Evolutionary conservation across 2,888 invertebrate species (phyloP).

Genomic region (Fragum whitleyi): DNA sequence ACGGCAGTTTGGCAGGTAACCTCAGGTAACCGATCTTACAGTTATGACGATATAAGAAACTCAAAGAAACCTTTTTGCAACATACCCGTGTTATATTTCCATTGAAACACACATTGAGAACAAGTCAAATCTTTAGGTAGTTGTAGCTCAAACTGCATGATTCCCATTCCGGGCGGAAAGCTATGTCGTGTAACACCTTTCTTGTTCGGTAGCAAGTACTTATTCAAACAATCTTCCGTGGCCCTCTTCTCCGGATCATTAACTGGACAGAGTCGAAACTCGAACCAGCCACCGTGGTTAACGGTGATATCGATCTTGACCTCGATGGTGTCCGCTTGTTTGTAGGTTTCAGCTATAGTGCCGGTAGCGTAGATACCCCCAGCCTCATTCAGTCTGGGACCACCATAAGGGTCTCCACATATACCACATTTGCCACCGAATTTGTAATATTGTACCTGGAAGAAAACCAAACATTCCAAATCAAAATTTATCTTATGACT

Average conservation of each 20-base stretch:
- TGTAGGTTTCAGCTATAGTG: constrained; percentile 73
- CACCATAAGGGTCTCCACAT: constrained; percentile 92
- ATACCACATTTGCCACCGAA: constrained; percentile 92
- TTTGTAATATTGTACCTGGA: constrained; percentile 61
- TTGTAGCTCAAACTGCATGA: constrained; percentile 27
- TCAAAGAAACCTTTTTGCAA: too few relatives aligned
- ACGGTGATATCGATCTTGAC: constrained; percentile 77
- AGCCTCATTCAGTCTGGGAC: constrained; percentile 75
- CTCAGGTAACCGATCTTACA: too few relatives aligned
- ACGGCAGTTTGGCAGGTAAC: too few relatives aligned
- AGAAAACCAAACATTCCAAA: too few relatives aligned
- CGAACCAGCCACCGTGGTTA: constrained; percentile 81
- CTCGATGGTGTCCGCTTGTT: constrained; percentile 72
- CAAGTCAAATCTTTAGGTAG: constrained; percentile 58
- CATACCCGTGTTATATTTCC: constrained; percentile 64
- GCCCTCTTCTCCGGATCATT: constrained; percentile 59
- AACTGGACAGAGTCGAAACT: constrained; percentile 78
- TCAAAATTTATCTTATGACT: background rate
- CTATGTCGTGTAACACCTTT: constrained; percentile 39
- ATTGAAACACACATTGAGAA: constrained; percentile 59
- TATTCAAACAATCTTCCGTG: constrained; percentile 64
- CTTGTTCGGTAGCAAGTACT: constrained; percentile 49
- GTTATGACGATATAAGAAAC: too few relatives aligned
- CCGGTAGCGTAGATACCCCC: constrained; percentile 78
- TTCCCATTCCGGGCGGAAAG: constrained; percentile 33